Base-by-base conservation (phyloP, 1,140 invertebrate genomes). In the Ericerus pela region DNA sequence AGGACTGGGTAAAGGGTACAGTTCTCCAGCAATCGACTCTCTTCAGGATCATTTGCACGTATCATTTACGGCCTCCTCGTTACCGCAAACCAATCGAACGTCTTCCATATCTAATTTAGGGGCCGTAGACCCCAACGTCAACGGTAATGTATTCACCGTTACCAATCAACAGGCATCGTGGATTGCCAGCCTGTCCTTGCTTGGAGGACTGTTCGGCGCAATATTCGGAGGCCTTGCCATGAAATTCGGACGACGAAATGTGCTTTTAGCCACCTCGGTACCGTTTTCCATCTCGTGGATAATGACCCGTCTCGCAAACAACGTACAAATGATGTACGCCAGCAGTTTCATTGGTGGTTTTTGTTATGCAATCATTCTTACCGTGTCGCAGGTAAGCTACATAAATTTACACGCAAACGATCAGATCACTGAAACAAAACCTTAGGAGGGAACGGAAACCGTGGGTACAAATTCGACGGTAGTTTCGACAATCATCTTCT, bases 1-100 rank as follows among this genome's bases (percentile, higher is more conserved):
- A 1, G 85, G 85, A 0, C 70, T 88, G 51, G 82, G 84, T 24
- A 87, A 87, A 68, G 85, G 85, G 11, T 88, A 88, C 73, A 85
- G 81, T 62, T 86, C 83, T 12, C 85, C 85, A 14, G 84, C 85
- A 2, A 76, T 88, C 31, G 84, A 82, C n/a, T 87, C 84, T 0
- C 77, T 88, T 61, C 78, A 86, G 64, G 79, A 83, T 62, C 73
- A 71, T 56, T 70, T 75, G 61, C 63, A 63, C 62, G 41, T 47
- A 20, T 47, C 41, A 16, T 47, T 24, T 18, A 47, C 41, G 3
- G 26, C 41, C 12, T 47, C 41, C 2, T 47, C 41, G 41, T 24
- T 47, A 47, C 68, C 51, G 69, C 70, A 59, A 66, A 30, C 29
- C 28, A 18, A 38, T 8, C 22, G 16, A n/a, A 38, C 22, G 67